A percentile compares a stretch with the other conserved stretches of the same genome.
Conservation (phyloP, 2,113 vertebrate species). For the Halichoeres trimaculatus region DNA sequence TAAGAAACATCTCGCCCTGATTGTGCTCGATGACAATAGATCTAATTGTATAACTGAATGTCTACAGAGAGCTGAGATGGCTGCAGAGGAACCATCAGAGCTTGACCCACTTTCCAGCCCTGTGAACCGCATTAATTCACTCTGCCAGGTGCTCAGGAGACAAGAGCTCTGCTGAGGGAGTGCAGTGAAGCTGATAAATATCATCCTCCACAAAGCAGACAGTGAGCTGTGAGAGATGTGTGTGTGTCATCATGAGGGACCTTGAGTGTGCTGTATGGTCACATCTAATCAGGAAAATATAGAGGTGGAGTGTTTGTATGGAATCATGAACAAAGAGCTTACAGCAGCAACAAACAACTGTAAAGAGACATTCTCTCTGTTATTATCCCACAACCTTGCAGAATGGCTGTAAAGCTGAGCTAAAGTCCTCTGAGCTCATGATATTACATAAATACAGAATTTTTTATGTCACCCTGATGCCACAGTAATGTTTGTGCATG, state of each 20-base stretch:
- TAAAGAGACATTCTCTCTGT: no score
- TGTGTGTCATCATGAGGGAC: neutral
- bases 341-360: no score
- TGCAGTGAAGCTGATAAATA: neutral
- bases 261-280: neutral
- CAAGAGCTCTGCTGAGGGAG: constrained; percentile 28
- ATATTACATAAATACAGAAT: no score
- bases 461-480: no score
- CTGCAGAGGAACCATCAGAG: constrained; percentile 35
- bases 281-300: neutral
- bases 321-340: neutral
- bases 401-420: no score
- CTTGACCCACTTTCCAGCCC: constrained; percentile 66
- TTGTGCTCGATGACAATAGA: constrained; percentile 51
- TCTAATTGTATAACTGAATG: constrained; percentile 53
- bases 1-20: constrained; percentile 28
- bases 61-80: constrained; percentile 34
- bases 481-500: no score
- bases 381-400: no score
- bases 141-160: constrained; percentile 43
- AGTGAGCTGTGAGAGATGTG: neutral
- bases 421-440: no score
- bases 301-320: neutral
- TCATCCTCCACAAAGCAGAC: neutral
- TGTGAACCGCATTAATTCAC: constrained; percentile 48